Base-by-base conservation (phyloP, 2,113 vertebrate genomes). In the Thalassarche chlororhynchos region DNA sequence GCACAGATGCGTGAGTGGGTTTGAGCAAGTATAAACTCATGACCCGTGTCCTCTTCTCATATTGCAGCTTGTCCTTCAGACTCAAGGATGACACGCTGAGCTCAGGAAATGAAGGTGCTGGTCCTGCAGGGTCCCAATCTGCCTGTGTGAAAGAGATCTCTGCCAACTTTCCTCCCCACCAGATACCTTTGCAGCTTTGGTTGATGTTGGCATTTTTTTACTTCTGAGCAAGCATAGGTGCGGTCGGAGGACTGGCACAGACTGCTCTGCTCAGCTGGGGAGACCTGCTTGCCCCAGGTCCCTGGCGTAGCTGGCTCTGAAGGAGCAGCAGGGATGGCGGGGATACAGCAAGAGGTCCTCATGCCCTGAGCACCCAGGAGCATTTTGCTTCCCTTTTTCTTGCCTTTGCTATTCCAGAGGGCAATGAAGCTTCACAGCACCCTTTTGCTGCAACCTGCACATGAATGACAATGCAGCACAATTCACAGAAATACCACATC, bases 291-390 rank as follows among this genome's bases (percentile, higher is more conserved):
- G 23, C 9, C 14, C 25, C 19, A 49, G 9, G 11, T 55, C 23
- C 42, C 20, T 0, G 0, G 46, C 2, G 3, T 18, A 52, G 24
- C 14, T 82, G 31, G 9, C 10, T 83, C 60, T 75, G 52, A 62
- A 82, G 32, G 23, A 93, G 16, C 23, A 76, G 36, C 2, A 2
- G 38, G 29, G 13, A 9, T 58, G 12, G 17, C 38, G 24, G 18
- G 4, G 7, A 36, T 40, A 52, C 28, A 75, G 38, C 10, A 71
- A 66, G 32, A 72, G 6, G 10, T 64, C 18, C 19, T 90, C n/a
- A 14, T 49, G 17, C 36, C 49, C 25, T 68, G 44, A 71, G 23
- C 25, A 32, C 9, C 32, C 9, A 17, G n/a, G 29, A 84, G 29
- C 28, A 38, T 64, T 90, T 66, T 60, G 4, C n/a, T 83, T 75